Evolutionary conservation across 2,888 invertebrate genomes (phyloP).

Genomic region (Oscheius myriophilus): DNA sequence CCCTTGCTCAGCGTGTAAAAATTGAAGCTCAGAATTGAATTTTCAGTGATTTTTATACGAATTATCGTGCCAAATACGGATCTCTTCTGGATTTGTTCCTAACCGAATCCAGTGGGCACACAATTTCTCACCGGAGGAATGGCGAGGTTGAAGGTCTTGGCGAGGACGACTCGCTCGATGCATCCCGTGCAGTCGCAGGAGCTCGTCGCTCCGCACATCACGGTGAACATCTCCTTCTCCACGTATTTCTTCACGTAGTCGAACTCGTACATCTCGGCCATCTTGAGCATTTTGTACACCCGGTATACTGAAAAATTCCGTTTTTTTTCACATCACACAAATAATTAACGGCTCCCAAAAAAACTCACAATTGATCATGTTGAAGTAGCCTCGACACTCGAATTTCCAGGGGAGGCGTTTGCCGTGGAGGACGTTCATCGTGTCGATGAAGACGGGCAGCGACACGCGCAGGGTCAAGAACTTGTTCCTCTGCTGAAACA

Average conservation of each 20-base stretch:
- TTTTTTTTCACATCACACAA: too few species aligned
- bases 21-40: too few species aligned
- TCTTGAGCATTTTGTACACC: slow-evolving; percentile 3
- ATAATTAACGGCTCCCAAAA: background rate
- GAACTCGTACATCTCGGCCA: slow-evolving; percentile 3
- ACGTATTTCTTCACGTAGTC: background rate
- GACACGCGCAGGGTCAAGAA: background rate
- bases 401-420: slow-evolving; percentile 11
- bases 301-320: slow-evolving; percentile 3
- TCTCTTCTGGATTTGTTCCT: too few species aligned
- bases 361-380: background rate
- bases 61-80: too few species aligned
- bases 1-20: too few species aligned
- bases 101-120: too few species aligned
- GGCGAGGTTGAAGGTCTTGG: background rate
- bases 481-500: background rate
- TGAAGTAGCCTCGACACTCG: slow-evolving; percentile 6
- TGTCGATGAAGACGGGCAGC: slow-evolving; percentile 2
- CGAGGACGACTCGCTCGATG: slow-evolving; percentile 11
- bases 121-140: slow-evolving; percentile 17
- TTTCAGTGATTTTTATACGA: too few species aligned
- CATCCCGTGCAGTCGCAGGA: slow-evolving; percentile 3
- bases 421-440: slow-evolving; percentile 10
- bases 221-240: slow-evolving; percentile 5
- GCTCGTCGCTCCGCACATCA: slow-evolving; percentile 1